Percentiles rank a stretch among this genome's conserved stretches.
Evolutionary conservation across 1,140 invertebrate genomes (phyloP).

Genomic region (Trachymyrmex septentrionalis): DNA sequence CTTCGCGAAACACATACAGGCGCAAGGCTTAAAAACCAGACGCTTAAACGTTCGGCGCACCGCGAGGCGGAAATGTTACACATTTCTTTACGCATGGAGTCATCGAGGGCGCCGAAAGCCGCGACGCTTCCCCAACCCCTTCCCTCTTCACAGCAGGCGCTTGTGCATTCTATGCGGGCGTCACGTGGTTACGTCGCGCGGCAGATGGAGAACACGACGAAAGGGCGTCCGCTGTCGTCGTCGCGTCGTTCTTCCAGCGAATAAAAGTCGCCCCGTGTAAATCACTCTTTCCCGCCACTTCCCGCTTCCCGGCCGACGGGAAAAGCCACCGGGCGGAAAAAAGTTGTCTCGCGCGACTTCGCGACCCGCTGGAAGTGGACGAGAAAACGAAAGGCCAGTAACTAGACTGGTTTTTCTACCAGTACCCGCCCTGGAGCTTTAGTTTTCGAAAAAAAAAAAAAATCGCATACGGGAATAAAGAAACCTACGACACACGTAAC

Average conservation of each 20-base stretch:
- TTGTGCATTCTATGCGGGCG: constrained; percentile 34
- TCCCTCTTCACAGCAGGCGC: neutral
- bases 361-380: neutral
- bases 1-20: too few relatives aligned
- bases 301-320: neutral
- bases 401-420: constrained; percentile 24
- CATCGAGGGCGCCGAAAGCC: constrained; percentile 48
- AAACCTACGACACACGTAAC: too few relatives aligned
- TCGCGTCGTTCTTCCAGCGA: too few relatives aligned
- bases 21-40: neutral
- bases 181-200: constrained; percentile 3
- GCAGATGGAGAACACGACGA: constrained; percentile 32
- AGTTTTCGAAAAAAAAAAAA: too few relatives aligned
- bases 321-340: neutral
- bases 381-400: constrained; percentile 20
- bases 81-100: constrained; percentile 58
- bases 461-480: too few relatives aligned
- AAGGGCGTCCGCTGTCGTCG: neutral
- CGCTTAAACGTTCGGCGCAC: neutral
- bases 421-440: neutral
- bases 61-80: neutral
- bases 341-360: neutral
- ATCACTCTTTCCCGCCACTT: too few relatives aligned
- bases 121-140: neutral
- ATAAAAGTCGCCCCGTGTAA: too few relatives aligned